Conservation (phyloP, 53 echinoderm and acorn worm genomes). For the Holothuria scabra region DNA sequence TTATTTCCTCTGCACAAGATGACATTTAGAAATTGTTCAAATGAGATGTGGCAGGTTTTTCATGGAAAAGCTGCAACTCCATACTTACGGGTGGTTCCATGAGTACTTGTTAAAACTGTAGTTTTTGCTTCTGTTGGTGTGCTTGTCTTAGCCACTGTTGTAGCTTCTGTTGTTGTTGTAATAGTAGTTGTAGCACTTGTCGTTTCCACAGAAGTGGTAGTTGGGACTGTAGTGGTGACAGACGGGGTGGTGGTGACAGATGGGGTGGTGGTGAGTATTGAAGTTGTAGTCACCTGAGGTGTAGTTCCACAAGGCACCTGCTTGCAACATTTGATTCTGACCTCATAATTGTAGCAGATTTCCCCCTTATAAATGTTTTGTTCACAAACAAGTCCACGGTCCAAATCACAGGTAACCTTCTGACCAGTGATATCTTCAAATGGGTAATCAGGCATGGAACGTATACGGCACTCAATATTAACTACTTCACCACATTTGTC, state of each 20-base stretch:
- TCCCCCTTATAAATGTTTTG: not conserved
- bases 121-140: constrained; percentile 15
- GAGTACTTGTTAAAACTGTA: not conserved
- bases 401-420: constrained; percentile 27
- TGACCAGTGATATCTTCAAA: constrained; percentile 43
- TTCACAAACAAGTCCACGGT: constrained; percentile 29
- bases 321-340: constrained; percentile 14
- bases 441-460: not conserved
- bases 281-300: not conserved
- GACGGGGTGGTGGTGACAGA: too few species aligned
- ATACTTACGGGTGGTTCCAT: constrained; percentile 37
- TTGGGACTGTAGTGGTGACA: constrained; percentile 14
- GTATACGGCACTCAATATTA: constrained; percentile 30
- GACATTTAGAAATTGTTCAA: too few species aligned
- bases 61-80: too few species aligned
- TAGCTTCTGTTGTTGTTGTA: not conserved
- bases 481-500: constrained; percentile 20
- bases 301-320: constrained; percentile 27
- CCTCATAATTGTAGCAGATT: constrained; percentile 11
- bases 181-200: not conserved
- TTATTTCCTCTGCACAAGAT: too few species aligned
- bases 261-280: not conserved
- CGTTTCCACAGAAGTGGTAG: not conserved
- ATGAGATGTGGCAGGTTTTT: too few species aligned
- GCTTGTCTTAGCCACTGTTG: not conserved